These are phyloP conservation scores for Sebastes itinus DNA, from an alignment of 2,797 vertebrate genomes.

Conservation along the genomic window DNA sequence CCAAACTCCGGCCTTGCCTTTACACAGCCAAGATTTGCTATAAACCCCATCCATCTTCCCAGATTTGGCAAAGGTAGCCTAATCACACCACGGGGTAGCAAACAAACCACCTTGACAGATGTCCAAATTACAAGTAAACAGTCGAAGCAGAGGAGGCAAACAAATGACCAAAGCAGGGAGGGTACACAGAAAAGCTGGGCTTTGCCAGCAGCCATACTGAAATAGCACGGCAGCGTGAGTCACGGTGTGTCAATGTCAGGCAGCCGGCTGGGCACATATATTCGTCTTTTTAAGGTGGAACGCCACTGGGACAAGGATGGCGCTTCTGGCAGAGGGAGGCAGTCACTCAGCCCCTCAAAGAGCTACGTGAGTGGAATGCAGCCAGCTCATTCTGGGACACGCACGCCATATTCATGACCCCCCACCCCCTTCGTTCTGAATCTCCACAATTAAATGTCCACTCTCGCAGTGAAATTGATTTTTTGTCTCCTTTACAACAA, in stretches of 20 bases:
- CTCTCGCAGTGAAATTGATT: constrained; percentile 44
- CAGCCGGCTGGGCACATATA: constrained; percentile 65
- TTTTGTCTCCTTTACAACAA: constrained; percentile 40
- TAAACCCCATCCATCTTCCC: constrained; percentile 64
- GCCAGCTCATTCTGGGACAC: constrained; percentile 7
- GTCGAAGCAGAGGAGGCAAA: constrained; percentile 61
- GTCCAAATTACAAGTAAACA: constrained; percentile 81
- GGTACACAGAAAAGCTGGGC: constrained; percentile 30
- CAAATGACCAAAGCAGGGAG: constrained; percentile 63
- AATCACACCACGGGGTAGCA: constrained; percentile 69
- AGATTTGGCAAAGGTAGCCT: constrained; percentile 69
- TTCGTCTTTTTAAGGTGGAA: constrained; percentile 74
- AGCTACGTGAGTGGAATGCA: constrained; percentile 53
- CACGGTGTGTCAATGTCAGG: constrained; percentile 72
- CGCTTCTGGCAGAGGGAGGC: constrained; percentile 59
- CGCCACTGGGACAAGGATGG: constrained; percentile 53
- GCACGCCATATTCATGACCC: constrained; percentile 20
- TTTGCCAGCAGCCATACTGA: constrained; percentile 64
- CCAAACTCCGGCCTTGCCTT: constrained; percentile 53
- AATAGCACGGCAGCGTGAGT: constrained; percentile 67
- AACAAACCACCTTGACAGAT: constrained; percentile 78
- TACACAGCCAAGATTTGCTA: constrained; percentile 44
- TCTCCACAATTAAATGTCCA: constrained; percentile 47
- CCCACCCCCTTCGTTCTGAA: not conserved
- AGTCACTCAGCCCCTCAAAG: constrained; percentile 60